phyloP scores from a whole-genome alignment of 1,140 invertebrate genomes.

The Lucilia cuprina region DNA sequence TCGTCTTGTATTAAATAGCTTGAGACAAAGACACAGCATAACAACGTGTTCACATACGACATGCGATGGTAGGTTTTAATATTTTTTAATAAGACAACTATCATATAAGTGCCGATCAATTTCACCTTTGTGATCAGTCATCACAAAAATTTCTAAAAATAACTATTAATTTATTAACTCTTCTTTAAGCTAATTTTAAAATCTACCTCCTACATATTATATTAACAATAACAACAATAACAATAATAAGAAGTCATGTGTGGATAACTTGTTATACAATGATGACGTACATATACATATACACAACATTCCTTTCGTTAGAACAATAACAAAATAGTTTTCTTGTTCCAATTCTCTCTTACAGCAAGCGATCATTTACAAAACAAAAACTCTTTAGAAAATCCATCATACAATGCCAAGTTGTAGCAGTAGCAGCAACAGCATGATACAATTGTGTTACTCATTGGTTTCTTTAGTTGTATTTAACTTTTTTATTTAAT shows the following conservation, averaged over 20 bases:
- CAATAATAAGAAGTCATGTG: background rate
- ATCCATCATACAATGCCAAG: background rate
- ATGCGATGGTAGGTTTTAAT: no score
- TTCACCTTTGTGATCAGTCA: no score
- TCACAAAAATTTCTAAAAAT: no score
- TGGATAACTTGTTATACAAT: background rate
- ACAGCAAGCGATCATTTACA: background rate
- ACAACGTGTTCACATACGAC: background rate
- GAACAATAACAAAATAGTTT: background rate
- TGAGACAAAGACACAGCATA: background rate
- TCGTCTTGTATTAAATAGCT: background rate
- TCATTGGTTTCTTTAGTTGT: background rate
- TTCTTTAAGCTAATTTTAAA: no score
- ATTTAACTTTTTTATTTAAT: background rate
- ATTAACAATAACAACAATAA: background rate
- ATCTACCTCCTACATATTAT: background rate
- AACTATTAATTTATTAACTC: no score
- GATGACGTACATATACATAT: background rate
- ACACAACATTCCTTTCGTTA: background rate
- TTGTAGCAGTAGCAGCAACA: no score
- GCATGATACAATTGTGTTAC: background rate
- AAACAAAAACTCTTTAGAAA: slow-evolving; percentile 7
- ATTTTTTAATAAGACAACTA: no score
- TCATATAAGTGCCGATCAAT: no score
- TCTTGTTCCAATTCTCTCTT: slow-evolving; percentile 1